A percentile compares a stretch with the other conserved stretches of the same genome.
Conservation (phyloP, 2,888 invertebrate genomes). For the Abscondita cerata region DNA sequence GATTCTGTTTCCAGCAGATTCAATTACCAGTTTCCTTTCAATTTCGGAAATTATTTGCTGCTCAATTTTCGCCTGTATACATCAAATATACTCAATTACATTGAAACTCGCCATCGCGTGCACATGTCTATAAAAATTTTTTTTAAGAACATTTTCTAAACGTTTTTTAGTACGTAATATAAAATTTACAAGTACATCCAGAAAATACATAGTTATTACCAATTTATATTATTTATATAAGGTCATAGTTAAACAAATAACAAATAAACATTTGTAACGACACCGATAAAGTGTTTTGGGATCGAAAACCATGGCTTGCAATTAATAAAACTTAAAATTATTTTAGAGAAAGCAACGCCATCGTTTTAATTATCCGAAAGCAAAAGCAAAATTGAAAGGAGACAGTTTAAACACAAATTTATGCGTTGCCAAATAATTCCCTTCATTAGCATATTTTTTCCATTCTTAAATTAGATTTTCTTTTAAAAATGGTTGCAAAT, state of each 20-base stretch:
- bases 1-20: conserved; percentile 41
- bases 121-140: conserved; percentile 24
- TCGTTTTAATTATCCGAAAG: conserved; percentile 25
- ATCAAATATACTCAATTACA: conserved; percentile 35
- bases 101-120: conserved; percentile 28
- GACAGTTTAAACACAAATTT: conserved; percentile 14
- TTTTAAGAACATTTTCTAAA: conserved; percentile 13
- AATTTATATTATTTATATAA: too few relatives aligned
- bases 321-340: conserved; percentile 31
- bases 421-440: conserved; percentile 12
- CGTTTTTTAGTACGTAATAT: conserved; percentile 4
- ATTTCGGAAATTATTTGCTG: conserved; percentile 40
- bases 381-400: conserved; percentile 14
- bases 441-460: conserved; percentile 24
- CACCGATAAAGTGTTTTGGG: too few relatives aligned
- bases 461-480: too few relatives aligned
- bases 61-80: conserved; percentile 37
- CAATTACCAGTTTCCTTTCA: conserved; percentile 44
- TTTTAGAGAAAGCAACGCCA: conserved; percentile 17
- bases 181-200: conserved; percentile 8
- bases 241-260: too few relatives aligned
- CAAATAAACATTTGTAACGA: too few relatives aligned
- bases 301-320: conserved; percentile 18
- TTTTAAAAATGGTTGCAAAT: too few relatives aligned
- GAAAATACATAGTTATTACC: too few relatives aligned